Conservation (phyloP, 53 echinoderm and acorn worm species). For the Apostichopus leukothele region DNA sequence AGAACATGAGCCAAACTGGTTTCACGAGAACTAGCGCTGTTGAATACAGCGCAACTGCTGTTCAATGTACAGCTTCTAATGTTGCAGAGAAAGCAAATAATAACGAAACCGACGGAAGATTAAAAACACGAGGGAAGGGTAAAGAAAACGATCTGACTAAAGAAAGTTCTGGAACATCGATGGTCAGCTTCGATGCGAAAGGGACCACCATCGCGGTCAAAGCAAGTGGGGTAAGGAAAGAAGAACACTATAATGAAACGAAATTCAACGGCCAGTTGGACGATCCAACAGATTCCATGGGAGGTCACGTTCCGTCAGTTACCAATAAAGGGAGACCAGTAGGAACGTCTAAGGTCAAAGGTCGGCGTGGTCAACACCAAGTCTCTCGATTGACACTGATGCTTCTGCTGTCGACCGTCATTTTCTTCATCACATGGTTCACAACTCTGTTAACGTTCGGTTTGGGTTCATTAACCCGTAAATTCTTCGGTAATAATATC, state of each 20-base stretch:
- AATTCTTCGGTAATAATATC: slow-evolving; percentile 41
- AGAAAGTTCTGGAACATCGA: not conserved
- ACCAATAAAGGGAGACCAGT: not conserved
- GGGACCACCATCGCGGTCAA: not conserved
- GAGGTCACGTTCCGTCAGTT: not conserved
- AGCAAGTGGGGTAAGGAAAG: not conserved
- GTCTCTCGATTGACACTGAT: slow-evolving; percentile 46
- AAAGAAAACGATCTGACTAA: not conserved
- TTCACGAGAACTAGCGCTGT: not conserved
- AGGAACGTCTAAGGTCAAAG: not conserved
- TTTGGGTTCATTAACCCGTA: not conserved
- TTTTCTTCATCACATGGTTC: slow-evolving; percentile 76
- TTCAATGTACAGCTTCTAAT: not conserved
- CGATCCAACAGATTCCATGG: not conserved
- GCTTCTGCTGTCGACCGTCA: slow-evolving; percentile 68
- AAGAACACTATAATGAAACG: not conserved
- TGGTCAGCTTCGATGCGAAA: too few relatives aligned
- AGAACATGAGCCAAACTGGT: not conserved
- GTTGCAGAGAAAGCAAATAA: not conserved
- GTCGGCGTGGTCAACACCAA: not conserved
- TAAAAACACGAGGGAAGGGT: not conserved
- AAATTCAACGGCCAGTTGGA: not conserved
- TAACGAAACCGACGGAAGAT: not conserved
- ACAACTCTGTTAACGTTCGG: slow-evolving; percentile 55
- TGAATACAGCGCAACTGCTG: not conserved